A percentile compares a stretch with the other conserved stretches of the same genome.
phyloP scores from a whole-genome alignment of 1,140 invertebrate species.

The Hesperophylax magnus region DNA sequence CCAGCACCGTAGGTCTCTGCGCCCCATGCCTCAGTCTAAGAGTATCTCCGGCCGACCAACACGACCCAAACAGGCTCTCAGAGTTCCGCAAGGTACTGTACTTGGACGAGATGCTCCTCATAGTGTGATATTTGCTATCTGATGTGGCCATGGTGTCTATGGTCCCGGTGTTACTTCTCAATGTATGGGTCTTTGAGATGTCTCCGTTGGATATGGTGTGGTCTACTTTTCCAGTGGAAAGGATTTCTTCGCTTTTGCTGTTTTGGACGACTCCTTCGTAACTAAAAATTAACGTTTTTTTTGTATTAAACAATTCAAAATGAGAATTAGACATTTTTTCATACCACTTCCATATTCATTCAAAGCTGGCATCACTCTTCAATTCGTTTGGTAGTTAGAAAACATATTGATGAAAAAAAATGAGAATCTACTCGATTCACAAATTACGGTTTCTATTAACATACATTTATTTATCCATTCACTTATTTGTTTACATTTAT shows the following conservation, averaged over 20 bases:
- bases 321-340: no score
- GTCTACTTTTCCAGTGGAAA: slow-evolving; percentile 32
- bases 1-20: slow-evolving; percentile 46
- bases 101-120: slow-evolving; percentile 49
- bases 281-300: slow-evolving; percentile 13
- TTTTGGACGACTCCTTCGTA: slow-evolving; percentile 35
- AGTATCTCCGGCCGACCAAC: slow-evolving; percentile 50
- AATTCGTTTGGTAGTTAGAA: no score
- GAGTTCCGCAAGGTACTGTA: slow-evolving; percentile 55
- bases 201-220: slow-evolving; percentile 27
- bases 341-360: no score
- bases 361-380: no score
- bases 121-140: slow-evolving; percentile 46
- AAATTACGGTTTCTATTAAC: no score
- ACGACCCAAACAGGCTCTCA: slow-evolving; percentile 50
- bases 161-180: slow-evolving; percentile 48
- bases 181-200: slow-evolving; percentile 47
- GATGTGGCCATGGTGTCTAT: slow-evolving; percentile 17
- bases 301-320: no score
- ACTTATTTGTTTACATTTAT: no score
- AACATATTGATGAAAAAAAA: no score
- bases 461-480: no score
- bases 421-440: no score
- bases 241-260: slow-evolving; percentile 53
- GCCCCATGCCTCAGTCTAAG: slow-evolving; percentile 40